Conservation (phyloP, 2,113 vertebrate species). For the Gopherus flavomarginatus region DNA sequence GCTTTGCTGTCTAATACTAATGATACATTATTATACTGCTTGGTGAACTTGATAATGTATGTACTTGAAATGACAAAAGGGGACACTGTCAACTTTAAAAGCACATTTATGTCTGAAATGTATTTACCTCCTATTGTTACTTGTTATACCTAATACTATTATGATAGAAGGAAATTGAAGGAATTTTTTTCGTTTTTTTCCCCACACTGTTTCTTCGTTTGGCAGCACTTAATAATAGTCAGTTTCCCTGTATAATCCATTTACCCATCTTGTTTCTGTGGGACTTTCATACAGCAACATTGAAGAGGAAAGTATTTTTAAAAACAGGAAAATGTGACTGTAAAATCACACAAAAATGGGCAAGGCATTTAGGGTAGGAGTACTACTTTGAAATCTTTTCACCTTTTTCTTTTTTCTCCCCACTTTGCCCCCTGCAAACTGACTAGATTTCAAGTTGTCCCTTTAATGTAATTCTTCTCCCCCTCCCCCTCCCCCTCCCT, state of each 20-base stretch:
- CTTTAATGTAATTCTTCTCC: not conserved
- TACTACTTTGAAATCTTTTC: not conserved
- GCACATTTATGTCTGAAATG: not conserved
- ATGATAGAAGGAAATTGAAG: not conserved
- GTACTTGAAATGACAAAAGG: not conserved
- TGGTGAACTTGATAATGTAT: not conserved
- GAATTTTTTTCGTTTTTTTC: accelerated
- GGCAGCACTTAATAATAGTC: not conserved
- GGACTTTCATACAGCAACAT: not conserved
- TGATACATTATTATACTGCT: not conserved
- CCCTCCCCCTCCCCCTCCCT: not conserved
- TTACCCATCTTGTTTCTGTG: not conserved
- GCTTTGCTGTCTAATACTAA: not conserved
- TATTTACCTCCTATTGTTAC: not conserved
- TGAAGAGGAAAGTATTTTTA: not conserved
- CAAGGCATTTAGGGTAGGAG: not conserved
- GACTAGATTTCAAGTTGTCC: not conserved
- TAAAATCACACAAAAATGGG: not conserved
- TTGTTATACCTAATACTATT: not conserved
- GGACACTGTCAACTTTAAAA: not conserved
- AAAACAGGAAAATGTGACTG: not conserved
- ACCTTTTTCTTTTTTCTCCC: not conserved
- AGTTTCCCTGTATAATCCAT: not conserved
- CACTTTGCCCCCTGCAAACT: accelerated
- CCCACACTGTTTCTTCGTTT: not conserved